Base-by-base conservation (phyloP, 2,888 invertebrate species). In the Amblyjoppa fuscipennis region DNA sequence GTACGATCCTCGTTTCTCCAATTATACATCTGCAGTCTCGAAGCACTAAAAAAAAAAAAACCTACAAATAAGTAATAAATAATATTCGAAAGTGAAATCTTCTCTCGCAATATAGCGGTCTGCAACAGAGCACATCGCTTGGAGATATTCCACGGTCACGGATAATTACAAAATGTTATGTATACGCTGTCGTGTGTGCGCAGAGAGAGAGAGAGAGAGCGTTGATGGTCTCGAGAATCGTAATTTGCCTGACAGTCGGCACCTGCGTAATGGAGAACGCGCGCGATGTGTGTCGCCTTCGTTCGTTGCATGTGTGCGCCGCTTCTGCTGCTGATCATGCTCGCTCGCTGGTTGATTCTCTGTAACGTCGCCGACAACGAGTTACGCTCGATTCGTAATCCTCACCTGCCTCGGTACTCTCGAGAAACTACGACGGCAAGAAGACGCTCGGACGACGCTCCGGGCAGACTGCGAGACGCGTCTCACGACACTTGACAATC, bases 191-290 rank as follows among this genome's bases (percentile, higher is more conserved):
- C 61, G 51, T 20, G 66, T 76, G 64, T 64, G 69, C 64, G 69
- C 80, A 25, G 16, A 70, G 66, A 53, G 45, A n/a, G 20, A 20
- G 20, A 20, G 56, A 69, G 59, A 56, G 49, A n/a, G 59, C 76
- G 82, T 84, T 84, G 87, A 88, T 86, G 89, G 81, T 82, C 88
- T 83, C 76, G 87, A 84, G 86, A 80, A 89, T 88, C 87, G 85
- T 89, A 87, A 89, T 88, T 88, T 87, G 83, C 87, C 83, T 70
- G 83, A 86, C 84, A 83, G 84, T 81, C 28, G 86, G 80, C 87
- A 86, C 74, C 85, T 84, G 85, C 86, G 81, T 84, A 81, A 83
- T 83, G 78, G 86, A 86, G 83, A 86, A 83, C 75, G 77, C 66
- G 75, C 75, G 81, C 56, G 49, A 31, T 64, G 45, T 49, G 16